A percentile compares a stretch with the other conserved stretches of the same genome.
Conservation (phyloP, 2,113 vertebrate genomes). For the Equus przewalskii region DNA sequence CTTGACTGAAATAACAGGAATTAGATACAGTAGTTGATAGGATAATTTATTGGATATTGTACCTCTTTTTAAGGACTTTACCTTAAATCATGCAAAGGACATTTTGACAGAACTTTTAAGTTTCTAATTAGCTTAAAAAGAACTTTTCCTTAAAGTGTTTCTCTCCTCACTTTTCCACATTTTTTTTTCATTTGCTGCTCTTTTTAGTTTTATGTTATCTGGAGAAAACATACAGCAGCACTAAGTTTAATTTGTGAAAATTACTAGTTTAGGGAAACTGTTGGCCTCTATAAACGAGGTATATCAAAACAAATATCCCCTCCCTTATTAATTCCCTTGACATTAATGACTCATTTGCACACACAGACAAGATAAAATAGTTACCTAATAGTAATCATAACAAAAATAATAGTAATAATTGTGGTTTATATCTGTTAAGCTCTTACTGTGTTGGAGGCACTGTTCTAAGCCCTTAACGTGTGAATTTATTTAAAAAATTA, state of each 20-base stretch:
- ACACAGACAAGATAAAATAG: neutral
- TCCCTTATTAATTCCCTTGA: neutral
- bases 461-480: neutral
- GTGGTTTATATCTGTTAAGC: neutral
- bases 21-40: neutral
- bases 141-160: neutral
- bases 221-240: neutral
- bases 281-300: neutral
- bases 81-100: neutral
- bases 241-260: neutral
- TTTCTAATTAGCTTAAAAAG: neutral
- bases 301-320: neutral
- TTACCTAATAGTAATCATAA: neutral
- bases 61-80: neutral
- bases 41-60: slow-evolving; percentile 30
- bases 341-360: neutral
- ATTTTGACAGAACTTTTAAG: slow-evolving; percentile 7
- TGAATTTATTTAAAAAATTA: neutral
- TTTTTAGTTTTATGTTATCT: neutral
- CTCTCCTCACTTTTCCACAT: neutral
- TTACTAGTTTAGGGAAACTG: neutral
- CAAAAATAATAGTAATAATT: neutral
- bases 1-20: slow-evolving; percentile 34
- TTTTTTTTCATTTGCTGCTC: neutral
- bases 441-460: neutral